These are phyloP conservation scores for Polymixis lichenea DNA, from an alignment of 2,888 invertebrate genomes.

Conservation along the genomic window DNA sequence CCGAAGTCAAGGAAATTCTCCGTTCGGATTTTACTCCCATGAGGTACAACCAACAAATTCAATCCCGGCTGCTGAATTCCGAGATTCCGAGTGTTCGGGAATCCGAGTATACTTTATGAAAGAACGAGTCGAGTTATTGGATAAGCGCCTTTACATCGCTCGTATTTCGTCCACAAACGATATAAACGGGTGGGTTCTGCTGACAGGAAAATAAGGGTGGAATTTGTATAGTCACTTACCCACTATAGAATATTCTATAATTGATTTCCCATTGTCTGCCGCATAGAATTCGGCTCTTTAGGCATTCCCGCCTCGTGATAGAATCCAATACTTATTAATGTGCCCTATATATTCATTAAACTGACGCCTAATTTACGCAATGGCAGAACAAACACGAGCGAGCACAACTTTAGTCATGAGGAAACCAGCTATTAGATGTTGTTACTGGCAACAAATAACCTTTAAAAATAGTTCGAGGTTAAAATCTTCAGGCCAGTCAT, in stretches of 20 bases:
- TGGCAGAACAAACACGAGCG: not conserved
- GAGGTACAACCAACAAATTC: constrained; percentile 32
- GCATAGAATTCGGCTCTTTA: constrained; percentile 24
- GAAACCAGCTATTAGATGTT: not conserved
- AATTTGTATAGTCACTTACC: constrained; percentile 10
- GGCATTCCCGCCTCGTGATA: constrained; percentile 8
- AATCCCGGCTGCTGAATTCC: constrained; percentile 43
- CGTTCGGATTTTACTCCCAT: constrained; percentile 17
- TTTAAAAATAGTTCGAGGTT: too few relatives aligned
- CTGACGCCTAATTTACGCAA: constrained; percentile 15
- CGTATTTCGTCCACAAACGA: constrained; percentile 32
- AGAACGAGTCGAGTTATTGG: constrained; percentile 45
- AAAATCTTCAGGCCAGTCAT: too few relatives aligned
- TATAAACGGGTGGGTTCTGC: constrained; percentile 1
- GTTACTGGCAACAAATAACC: not conserved
- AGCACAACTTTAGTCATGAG: not conserved
- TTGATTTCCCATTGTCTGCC: constrained; percentile 30
- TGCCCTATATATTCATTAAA: constrained; percentile 31
- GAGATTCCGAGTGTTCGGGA: constrained; percentile 22
- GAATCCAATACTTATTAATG: constrained; percentile 36
- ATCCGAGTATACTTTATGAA: constrained; percentile 46
- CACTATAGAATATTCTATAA: not conserved
- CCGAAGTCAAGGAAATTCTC: not conserved
- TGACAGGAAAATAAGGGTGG: constrained; percentile 16
- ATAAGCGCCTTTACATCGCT: constrained; percentile 34